Evolutionary conservation across 2,113 vertebrate genomes (phyloP), one percentile per base, ranked within the genome.

Genomic region (Hepsetus odoe): DNA sequence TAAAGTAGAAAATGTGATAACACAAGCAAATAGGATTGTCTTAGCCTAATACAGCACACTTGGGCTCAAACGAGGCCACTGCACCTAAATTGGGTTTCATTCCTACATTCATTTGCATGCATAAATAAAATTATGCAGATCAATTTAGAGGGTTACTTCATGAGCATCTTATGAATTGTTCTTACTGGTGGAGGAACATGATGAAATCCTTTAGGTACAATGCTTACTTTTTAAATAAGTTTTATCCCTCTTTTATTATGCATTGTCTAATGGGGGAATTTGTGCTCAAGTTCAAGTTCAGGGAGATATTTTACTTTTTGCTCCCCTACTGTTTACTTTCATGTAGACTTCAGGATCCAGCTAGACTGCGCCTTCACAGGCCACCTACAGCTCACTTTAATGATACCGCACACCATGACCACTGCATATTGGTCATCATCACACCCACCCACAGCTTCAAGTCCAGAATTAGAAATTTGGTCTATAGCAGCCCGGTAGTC

Each of bases 1-100:
- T 80, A 80, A 84, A 82, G 46, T 76, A 78, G 72, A 32, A 61
- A 62, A 69, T 79, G 76, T 76, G 82, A 84, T 81, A 74, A 74
- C 72, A 79, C 51, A 69, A 73, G 68, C 59, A 81, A 84, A 84
- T 79, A 59, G 51, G 72, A 81, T 74, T 26, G 49, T 80, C 75
- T 75, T 44, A 16, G 64, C 8, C 40, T 76, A 38, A 51, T 55
- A 51, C 33, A 40, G 42, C 69, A 42, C 44, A 71, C 64, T 44
- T 33, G 68, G 59, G 56, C 59, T 62, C 56, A 22, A 59, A 49
- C 18, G 32, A 59, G 59, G 73, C 42, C 40, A 56, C 16, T 46
- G 40, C 58, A 24, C 38, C 42, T 69, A 59, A 61, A 76, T 3
- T 38, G 53, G 32, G 51, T 65, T 74, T 26, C 56, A 26, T 49